These are phyloP conservation scores for Scaptodrosophila latifasciaeformis DNA, from an alignment of 2,888 invertebrate species.

Conservation along the genomic window DNA sequence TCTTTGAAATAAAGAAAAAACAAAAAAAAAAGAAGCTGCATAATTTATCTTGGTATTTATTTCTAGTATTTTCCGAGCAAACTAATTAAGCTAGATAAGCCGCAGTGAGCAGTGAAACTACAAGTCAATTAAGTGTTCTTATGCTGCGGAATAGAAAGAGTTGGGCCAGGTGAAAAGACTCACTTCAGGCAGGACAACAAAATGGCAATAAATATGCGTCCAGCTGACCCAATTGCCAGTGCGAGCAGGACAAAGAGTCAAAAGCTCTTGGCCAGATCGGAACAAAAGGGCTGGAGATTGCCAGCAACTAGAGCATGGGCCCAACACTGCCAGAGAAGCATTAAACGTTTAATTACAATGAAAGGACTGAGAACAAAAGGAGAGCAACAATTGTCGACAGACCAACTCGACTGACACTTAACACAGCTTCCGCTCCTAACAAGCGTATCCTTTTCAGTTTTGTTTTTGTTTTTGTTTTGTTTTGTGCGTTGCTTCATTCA, in stretches of 20 bases:
- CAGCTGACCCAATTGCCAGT: constrained; percentile 50
- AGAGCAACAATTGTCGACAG: background rate
- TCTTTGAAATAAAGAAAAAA: no score
- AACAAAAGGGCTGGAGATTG: background rate
- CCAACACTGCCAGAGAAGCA: constrained; percentile 20
- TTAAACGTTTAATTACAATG: constrained; percentile 61
- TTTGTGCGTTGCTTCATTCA: background rate
- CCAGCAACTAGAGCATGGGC: background rate
- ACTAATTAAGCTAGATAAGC: constrained; percentile 48
- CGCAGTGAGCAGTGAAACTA: no score
- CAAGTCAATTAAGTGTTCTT: constrained; percentile 57
- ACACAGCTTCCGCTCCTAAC: constrained; percentile 48
- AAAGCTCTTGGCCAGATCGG: no score
- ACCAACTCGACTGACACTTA: constrained; percentile 23
- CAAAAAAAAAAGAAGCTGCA: no score
- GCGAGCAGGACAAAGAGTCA: background rate
- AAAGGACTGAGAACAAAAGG: background rate
- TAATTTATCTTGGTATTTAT: no score
- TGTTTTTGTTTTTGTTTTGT: background rate
- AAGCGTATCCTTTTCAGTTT: constrained; percentile 47
- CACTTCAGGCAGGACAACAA: no score
- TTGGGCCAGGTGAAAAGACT: no score
- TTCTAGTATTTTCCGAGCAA: no score
- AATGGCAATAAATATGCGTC: constrained; percentile 35
- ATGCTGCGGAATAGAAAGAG: constrained; percentile 13